Evolutionary conservation across 2,113 vertebrate genomes (phyloP), one percentile per base, ranked within the genome.

Genomic region (Heterotis niloticus): DNA sequence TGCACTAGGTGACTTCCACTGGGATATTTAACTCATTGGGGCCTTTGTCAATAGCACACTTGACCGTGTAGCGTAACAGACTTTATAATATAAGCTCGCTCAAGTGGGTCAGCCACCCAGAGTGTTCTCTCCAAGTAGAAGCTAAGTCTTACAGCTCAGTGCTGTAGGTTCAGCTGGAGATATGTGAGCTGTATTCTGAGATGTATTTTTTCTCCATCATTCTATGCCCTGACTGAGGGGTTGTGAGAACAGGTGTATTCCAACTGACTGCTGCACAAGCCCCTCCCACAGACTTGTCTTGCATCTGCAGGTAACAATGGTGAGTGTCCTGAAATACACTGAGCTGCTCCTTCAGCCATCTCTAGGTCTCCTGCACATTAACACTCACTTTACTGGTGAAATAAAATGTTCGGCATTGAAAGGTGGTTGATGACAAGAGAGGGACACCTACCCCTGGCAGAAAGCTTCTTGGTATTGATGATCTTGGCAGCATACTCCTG

Each of bases 401-500:
- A 10, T 76, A 52, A 64, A 57, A 52, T 65, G 34, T 76, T 28
- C 11, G 18, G 18, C 29, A 24, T 29, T 65, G 64, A 78, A 65
- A 29, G 24, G 13, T 56, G 51, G 51, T 67, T 67, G n/a, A 51
- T 16, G 28, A 62, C 18, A 16, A 62, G 67, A 44, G 29, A 71
- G 52, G 28, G n/a, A 64, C 26, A 90, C 93, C 91, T 86, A 96
- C 95, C 95, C 87, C 95, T 91, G 76, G 95, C 94, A 59, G 95
- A 96, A 77, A 96, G 88, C 83, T 96, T 96, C 92, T 96, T 96
- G 83, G 95, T 96, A 85, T 96, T 96, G 88, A 96, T 96, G 85
- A 96, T 96, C 91, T 96, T 96, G 85, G 95, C 95, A 84, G 95
- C 95, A 82, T 94, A 96, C 81, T 96, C 95, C 85, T 95, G 95